Conservation (phyloP, 2,797 vertebrate genomes). For the Anolis apletophallus region DNA sequence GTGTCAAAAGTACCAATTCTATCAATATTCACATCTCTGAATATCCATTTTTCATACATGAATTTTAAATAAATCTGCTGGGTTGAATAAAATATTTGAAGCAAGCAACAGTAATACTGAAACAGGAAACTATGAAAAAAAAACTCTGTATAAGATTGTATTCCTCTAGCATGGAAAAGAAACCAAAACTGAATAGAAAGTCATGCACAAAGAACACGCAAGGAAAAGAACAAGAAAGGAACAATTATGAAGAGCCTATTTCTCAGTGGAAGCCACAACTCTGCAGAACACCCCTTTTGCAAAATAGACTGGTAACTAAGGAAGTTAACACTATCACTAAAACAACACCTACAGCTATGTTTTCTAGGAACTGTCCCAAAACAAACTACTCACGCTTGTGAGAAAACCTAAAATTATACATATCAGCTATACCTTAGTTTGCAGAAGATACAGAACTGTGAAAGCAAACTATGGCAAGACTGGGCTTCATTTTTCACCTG, state of each 20-base stretch:
- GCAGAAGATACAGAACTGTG: constrained; percentile 4
- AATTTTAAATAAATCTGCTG: not conserved
- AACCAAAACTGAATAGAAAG: not conserved
- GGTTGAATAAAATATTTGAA: not conserved
- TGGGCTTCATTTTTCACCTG: constrained; percentile 26
- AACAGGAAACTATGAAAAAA: not conserved
- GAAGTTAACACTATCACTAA: constrained; percentile 9
- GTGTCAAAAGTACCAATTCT: not conserved
- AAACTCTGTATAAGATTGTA: not conserved
- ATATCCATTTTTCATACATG: not conserved
- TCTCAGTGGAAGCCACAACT: not conserved
- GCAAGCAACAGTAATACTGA: not conserved
- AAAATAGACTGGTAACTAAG: not conserved
- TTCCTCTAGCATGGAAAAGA: not conserved
- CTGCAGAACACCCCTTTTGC: not conserved
- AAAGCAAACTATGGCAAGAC: constrained; percentile 47
- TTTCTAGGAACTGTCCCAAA: constrained; percentile 40
- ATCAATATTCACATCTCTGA: not conserved
- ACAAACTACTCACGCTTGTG: constrained; percentile 14
- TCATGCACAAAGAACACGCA: not conserved
- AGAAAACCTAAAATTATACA: constrained; percentile 29
- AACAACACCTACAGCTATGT: constrained; percentile 46
- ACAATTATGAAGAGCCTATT: rapidly evolving
- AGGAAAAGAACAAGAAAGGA: not conserved
- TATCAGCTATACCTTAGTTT: constrained; percentile 54